Evolutionary conservation across 2,888 invertebrate species (phyloP), one percentile per base, ranked within the genome.

Genomic region (Scaeva pyrastri): DNA sequence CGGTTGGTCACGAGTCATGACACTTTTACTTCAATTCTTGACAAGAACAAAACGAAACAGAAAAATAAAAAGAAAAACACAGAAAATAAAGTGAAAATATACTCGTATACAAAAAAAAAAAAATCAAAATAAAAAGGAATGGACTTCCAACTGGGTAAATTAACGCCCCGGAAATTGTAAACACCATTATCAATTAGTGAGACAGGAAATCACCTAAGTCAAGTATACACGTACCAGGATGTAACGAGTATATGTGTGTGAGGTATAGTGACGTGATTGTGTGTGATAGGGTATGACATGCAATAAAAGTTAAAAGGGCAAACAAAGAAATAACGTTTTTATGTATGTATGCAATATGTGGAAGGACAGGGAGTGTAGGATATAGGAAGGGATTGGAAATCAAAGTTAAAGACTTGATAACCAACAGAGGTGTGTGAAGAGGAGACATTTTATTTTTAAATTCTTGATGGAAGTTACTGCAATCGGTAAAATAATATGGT

Each of bases 101-200:
- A 1, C n/a, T n/a, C 7, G 2, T 26, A 31, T 31, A 31, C 8
- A 31, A 31, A 31, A 31, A 58, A 16, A 58, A 58, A 58, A 36
- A n/a, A n/a, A n/a, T n/a, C n/a, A n/a, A n/a, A n/a, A n/a, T n/a
- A n/a, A n/a, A n/a, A n/a, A n/a, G n/a, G n/a, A n/a, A 8, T 26
- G 16, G 45, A 62, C 56, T 58, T 66, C 48, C 31, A 66, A 58
- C 66, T n/a, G 74, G 26, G 45, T n/a, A 31, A 70, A 68, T 75
- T 64, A 41, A 81, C 68, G 62, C 55, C 23, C 68, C 64, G 56
- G 80, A 81, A 75, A 62, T 81, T 81, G 80, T 81, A 64, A 81
- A 71, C 74, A 81, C 80, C 80, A 70, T 56, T 62, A 64, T 64
- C 74, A 81, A 81, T 75, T 81, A 81, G 62, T 39, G 16, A 41